Conservation (phyloP, 2,888 invertebrate genomes). For the Bellardia bayeri region DNA sequence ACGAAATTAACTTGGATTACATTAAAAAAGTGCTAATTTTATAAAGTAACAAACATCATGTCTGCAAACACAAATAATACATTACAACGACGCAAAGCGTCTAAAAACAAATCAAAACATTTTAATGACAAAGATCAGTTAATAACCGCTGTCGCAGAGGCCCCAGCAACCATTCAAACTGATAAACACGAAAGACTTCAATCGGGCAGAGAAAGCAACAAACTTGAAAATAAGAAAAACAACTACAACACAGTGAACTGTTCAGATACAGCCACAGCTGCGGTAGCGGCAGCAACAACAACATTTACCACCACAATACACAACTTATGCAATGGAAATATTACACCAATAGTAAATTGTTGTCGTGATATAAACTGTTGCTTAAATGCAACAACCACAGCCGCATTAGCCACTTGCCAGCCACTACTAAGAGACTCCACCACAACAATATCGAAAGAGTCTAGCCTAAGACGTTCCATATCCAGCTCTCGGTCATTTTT, state of each 20-base stretch:
- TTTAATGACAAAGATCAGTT: slow-evolving; percentile 59
- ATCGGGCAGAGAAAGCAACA: slow-evolving; percentile 78
- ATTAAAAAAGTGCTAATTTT: slow-evolving; percentile 29
- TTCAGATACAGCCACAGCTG: slow-evolving; percentile 43
- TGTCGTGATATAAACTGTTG: slow-evolving; percentile 81
- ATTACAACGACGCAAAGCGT: slow-evolving; percentile 79
- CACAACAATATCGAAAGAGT: slow-evolving; percentile 43
- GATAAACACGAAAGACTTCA: slow-evolving; percentile 83
- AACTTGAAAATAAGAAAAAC: slow-evolving; percentile 76
- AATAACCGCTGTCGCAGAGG: slow-evolving; percentile 31
- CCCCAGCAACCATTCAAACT: slow-evolving; percentile 60
- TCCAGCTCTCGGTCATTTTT: slow-evolving; percentile 60
- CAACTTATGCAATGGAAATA: slow-evolving; percentile 70
- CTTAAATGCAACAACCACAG: slow-evolving; percentile 75
- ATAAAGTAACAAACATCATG: slow-evolving; percentile 67
- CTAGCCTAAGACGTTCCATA: slow-evolving; percentile 46
- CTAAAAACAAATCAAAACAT: slow-evolving; percentile 77
- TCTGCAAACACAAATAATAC: slow-evolving; percentile 72
- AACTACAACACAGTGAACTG: slow-evolving; percentile 73
- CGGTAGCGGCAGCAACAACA: slow-evolving; percentile 73
- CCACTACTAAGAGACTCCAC: slow-evolving; percentile 46
- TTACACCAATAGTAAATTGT: slow-evolving; percentile 75
- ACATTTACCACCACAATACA: slow-evolving; percentile 57
- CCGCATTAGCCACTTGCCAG: slow-evolving; percentile 49
- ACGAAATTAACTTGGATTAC: slow-evolving; percentile 20